These are phyloP conservation scores for Portunus trituberculatus DNA, from an alignment of 1,140 invertebrate species.

Conservation along the genomic window DNA sequence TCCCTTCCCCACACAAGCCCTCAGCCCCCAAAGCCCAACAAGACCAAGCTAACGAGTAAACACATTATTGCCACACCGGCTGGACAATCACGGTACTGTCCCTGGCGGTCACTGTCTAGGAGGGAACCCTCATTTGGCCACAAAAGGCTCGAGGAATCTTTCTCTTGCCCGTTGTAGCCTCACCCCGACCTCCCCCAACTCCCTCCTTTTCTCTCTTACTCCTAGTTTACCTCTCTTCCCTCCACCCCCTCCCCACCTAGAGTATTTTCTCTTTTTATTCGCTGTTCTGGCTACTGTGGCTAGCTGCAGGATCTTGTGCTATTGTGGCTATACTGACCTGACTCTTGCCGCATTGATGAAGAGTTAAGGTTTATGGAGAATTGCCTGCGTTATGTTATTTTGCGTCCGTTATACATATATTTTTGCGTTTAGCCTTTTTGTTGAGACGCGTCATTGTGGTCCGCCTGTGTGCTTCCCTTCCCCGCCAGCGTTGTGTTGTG, in stretches of 20 bases:
- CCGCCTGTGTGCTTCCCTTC: too few species aligned
- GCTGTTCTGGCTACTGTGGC: neutral
- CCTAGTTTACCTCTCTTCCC: neutral
- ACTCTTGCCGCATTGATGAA: neutral
- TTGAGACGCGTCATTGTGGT: neutral
- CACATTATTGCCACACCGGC: neutral
- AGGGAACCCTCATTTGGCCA: slow-evolving; percentile 18
- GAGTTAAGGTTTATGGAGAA: neutral
- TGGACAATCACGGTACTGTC: slow-evolving; percentile 11
- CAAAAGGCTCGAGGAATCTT: slow-evolving; percentile 21
- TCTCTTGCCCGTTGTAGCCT: slow-evolving; percentile 8
- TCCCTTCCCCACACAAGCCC: neutral
- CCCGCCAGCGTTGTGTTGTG: neutral
- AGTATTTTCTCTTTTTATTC: slow-evolving; percentile 16
- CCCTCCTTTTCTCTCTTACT: neutral
- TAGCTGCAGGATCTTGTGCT: neutral
- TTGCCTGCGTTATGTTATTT: neutral
- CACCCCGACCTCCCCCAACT: neutral
- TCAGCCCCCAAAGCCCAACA: neutral
- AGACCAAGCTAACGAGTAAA: slow-evolving; percentile 22
- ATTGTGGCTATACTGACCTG: neutral
- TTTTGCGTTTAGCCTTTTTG: neutral
- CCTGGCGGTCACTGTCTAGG: neutral
- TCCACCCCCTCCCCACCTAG: neutral
- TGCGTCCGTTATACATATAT: neutral